Base-by-base conservation (phyloP, 2,797 vertebrate species). In the Hapalemur alaotrensis region DNA sequence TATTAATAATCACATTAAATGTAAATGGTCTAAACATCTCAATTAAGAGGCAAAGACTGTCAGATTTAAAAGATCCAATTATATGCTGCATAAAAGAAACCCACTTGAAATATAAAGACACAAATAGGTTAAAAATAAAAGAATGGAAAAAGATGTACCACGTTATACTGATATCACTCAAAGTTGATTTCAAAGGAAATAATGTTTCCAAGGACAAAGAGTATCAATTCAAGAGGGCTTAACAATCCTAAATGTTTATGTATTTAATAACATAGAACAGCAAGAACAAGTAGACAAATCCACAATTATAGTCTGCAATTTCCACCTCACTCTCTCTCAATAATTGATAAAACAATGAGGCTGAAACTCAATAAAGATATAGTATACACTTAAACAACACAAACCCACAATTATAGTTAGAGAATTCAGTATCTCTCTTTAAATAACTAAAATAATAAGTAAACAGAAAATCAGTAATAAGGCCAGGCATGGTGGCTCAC, bases 71-170 rank as follows among this genome's bases (percentile, higher is more conserved):
- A 81, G 35, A 46, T 73, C 32, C 57, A 92, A 70, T 72, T 86
- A 85, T 32, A 73, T 57, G 4, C 20, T 63, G 20, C 52, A 20
- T n/a, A 61, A 57, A 90, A 35, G 28, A 93, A 95, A 78, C 15
- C 32, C 9, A 43, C 14, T 89, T 75, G 70, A 93, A 93, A 63
- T 59, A 41, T 87, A 78, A 93, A 91, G 61, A 65, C 38, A 32
- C 52, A 91, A 63, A 57, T 41, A 76, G 22, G 4, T 50, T 65
- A 92, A 88, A 94, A 83, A 54, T n/a, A n/a, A 95, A 92, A 93
- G 32, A 89, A 80, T 80, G 41, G 17, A 48, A 93, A 54, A 65
- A 94, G 17, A 63, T 38, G 12, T 63, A 38, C 48, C 14, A 85
- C 15, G 18, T n/a, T 76, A 82, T 43, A 65, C 35, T 85, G 90